Conservation (phyloP, 1,140 invertebrate genomes). For the Nebria ingens region DNA sequence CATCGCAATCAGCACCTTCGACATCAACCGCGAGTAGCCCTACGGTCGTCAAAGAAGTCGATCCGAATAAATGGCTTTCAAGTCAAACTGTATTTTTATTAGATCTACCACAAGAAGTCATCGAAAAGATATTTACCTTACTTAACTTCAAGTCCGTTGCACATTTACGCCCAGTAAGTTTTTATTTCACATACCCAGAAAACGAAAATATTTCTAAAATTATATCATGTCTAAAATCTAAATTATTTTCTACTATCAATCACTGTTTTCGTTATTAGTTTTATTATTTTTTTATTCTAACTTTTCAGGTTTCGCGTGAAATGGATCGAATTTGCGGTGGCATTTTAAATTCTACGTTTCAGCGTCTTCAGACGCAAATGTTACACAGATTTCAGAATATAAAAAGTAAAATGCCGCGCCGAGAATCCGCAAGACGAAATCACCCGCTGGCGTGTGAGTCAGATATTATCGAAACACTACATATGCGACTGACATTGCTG, state of each 20-base stretch:
- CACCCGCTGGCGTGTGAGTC: constrained; percentile 77
- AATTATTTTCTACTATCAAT: neutral
- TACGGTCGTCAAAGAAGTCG: neutral
- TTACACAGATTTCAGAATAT: constrained; percentile 69
- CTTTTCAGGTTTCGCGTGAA: constrained; percentile 63
- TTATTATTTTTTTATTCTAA: too few species aligned
- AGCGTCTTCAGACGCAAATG: constrained; percentile 68
- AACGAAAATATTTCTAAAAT: constrained; percentile 8
- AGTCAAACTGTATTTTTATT: constrained; percentile 35
- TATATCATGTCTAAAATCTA: constrained; percentile 1
- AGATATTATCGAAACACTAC: constrained; percentile 80
- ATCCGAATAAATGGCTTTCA: neutral
- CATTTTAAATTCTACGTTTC: constrained; percentile 71
- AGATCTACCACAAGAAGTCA: constrained; percentile 66
- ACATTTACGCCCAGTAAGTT: constrained; percentile 64
- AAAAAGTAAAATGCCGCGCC: constrained; percentile 78
- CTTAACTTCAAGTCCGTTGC: constrained; percentile 64
- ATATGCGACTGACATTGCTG: constrained; percentile 74
- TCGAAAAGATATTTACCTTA: constrained; percentile 67
- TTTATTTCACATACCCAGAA: constrained; percentile 10
- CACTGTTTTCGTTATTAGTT: too few species aligned
- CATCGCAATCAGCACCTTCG: neutral
- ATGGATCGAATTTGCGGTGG: constrained; percentile 67
- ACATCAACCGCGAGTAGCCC: too few species aligned
- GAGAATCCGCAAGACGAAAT: constrained; percentile 72